Conservation (phyloP, 2,797 vertebrate genomes). For the Sebastolobus alascanus region DNA sequence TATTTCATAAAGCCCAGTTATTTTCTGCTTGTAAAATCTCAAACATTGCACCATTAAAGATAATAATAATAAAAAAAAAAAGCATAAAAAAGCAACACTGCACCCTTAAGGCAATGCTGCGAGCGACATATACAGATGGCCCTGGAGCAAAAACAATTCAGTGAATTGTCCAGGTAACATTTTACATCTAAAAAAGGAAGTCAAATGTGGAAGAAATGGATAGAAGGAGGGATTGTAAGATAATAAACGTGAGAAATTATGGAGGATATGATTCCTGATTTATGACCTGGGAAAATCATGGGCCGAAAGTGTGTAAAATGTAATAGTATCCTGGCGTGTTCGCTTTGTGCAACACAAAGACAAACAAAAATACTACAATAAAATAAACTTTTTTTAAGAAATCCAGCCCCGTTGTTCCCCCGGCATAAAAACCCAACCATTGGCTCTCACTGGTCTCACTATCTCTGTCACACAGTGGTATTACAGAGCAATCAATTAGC, state of each 20-base stretch:
- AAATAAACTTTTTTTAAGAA: conserved; percentile 1
- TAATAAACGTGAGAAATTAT: neutral
- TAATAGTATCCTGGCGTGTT: neutral
- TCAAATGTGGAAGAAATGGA: neutral
- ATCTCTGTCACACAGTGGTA: conserved; percentile 47
- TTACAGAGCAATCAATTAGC: conserved; percentile 76
- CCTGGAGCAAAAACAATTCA: conserved; percentile 1
- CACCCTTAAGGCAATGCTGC: conserved; percentile 1
- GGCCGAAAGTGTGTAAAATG: neutral
- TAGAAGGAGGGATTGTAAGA: neutral
- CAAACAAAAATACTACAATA: neutral
- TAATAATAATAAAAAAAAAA: conserved; percentile 79
- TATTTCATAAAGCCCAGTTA: conserved; percentile 71
- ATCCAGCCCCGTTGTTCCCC: conserved; percentile 5
- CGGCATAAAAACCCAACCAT: conserved; percentile 6
- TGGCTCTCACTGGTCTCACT: conserved; percentile 23
- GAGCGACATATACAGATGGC: neutral
- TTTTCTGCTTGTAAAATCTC: conserved; percentile 79
- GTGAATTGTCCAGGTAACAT: neutral
- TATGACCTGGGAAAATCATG: neutral
- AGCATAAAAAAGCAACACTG: conserved; percentile 32
- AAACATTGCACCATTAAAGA: conserved; percentile 87
- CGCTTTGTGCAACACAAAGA: neutral
- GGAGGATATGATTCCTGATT: neutral
- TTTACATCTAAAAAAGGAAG: neutral